Evolutionary conservation across 2,113 vertebrate genomes (phyloP), one percentile per base, ranked within the genome.

Genomic region (Forbesichthys papilliferus): DNA sequence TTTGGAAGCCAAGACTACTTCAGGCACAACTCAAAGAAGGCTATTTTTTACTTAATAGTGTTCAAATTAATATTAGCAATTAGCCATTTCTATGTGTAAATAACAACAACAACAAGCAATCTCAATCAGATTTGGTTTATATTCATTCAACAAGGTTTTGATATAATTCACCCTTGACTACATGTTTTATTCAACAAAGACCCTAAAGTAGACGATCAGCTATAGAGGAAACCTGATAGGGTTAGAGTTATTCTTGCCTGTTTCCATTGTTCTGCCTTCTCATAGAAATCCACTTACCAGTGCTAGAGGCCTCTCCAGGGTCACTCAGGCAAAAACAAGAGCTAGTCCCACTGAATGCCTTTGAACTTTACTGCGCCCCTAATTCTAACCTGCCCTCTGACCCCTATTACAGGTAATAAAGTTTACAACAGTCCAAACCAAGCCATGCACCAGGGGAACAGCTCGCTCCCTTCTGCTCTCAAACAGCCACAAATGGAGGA

Each of bases 381-480:
- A 95, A 95, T 95, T 94, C 91, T 89, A 93, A 92, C 84, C 92
- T 95, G 94, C 96, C 95, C 96, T 92, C 85, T 92, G 90, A 95
- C 94, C 95, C 94, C 94, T 95, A 95, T 95, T 95, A 96, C 96
- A 98, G 96, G 95, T 98, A 96, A 97, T 98, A 98, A 98, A 97
- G 93, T 97, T 97, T 96, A 97, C 94, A 93, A 95, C 94, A 95
- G 94, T 95, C 95, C 94, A 96, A 95, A 95, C 95, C 95, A 96
- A 97, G 94, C 95, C 95, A 94, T 96, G 94, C 94, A 97, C 95
- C 93, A 90, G 94, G 93, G 95, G 94, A 74, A 84, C 91, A 90
- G 88, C 88, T 86, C 71, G 69, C 74, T 61, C 77, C 69, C 79
- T 81, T 52, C 9, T 80, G 77, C 78, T 73, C 76, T 54, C 14